Evolutionary conservation across 1,140 invertebrate species (phyloP), one percentile per base, ranked within the genome.

Genomic region (Rhagoletis pomonella): DNA sequence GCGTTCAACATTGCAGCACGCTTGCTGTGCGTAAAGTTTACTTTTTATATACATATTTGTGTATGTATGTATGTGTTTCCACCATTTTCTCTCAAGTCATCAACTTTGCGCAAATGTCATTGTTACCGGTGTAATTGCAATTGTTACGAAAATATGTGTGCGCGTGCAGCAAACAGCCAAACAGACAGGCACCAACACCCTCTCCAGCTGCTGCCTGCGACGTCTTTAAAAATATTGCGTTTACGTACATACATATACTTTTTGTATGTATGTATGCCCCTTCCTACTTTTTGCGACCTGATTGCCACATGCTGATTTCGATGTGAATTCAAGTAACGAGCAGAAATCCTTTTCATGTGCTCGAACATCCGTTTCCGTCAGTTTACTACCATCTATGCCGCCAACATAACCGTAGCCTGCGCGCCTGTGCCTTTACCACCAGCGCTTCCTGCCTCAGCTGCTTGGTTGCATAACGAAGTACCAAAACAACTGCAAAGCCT

Each of bases 51-150:
- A 73, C 42, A 47, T 73, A 5, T 42, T 81, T 81, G 19, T 67
- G 9, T 14, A 62, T 12, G 17, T 67, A n/a, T 50, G 50, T 55
- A 55, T 55, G 29, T 42, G 19, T 39, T 81, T 81, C n/a, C 19
- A 44, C 47, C 47, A 81, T 47, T 81, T 81, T 81, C 67, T 73
- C 67, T n/a, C 67, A 73, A 73, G 67, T 73, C 73, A 81, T 81
- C 73, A 81, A 81, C 73, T 81, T 81, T 81, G 14, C 73, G 73
- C 73, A 81, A 81, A 81, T 81, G 73, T 81, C 73, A 81, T 81
- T 81, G 73, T 81, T 81, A 81, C 73, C 73, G 73, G 14, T 55
- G 73, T 81, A 81, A 81, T 81, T 81, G 73, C 73, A 81, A 81
- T 81, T 81, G 73, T 81, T 81, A 81, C 73, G n/a, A 81, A 81